Conservation (phyloP, 2,113 vertebrate species). For the Galbula dea region DNA sequence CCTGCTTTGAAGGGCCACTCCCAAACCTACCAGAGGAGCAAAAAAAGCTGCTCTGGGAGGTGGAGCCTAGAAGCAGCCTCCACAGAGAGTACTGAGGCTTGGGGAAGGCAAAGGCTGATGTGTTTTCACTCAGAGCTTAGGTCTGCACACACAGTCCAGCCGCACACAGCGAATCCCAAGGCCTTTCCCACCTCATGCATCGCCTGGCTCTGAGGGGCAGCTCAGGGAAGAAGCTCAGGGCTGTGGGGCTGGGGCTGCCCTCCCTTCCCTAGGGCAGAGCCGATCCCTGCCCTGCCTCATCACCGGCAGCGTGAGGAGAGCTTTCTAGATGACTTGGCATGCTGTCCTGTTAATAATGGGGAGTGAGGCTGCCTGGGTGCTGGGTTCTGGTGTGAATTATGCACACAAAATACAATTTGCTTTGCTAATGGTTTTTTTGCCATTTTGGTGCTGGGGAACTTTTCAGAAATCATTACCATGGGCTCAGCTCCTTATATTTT, state of each 20-base stretch:
- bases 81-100: accelerated
- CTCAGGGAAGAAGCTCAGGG: accelerated
- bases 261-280: background rate
- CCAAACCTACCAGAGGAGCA: background rate
- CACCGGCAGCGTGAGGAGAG: background rate
- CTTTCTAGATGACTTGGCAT: background rate
- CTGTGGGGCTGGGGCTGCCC: background rate
- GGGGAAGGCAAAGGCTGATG: background rate
- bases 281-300: background rate
- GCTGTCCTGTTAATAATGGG: background rate
- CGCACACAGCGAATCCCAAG: accelerated
- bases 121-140: background rate
- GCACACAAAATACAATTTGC: conserved; percentile 65
- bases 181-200: accelerated
- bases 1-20: background rate
- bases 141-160: accelerated
- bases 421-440: conserved; percentile 66
- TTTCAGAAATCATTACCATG: conserved; percentile 69
- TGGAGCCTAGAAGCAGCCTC: background rate
- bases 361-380: background rate
- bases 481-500: conserved; percentile 27
- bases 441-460: conserved; percentile 61
- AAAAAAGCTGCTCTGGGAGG: accelerated
- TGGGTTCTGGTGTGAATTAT: conserved; percentile 65
- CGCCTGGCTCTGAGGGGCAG: accelerated